phyloP scores from a whole-genome alignment of 2,113 vertebrate species.

The Cyprinodon variegatus region DNA sequence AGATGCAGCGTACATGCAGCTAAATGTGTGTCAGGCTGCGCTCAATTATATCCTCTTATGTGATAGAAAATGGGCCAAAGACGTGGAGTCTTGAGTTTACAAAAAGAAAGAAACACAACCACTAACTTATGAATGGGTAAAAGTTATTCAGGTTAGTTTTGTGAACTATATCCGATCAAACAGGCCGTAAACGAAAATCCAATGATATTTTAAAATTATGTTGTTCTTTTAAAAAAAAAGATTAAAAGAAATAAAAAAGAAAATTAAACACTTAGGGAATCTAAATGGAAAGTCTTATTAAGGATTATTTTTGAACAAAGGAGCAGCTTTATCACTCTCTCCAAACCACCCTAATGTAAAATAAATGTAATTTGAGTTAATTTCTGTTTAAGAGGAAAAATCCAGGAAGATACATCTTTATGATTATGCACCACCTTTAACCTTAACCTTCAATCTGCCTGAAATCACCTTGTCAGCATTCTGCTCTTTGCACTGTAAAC shows the following conservation, averaged over 20 bases:
- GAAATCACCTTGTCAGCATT: slow-evolving; percentile 69
- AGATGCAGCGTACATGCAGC: not conserved
- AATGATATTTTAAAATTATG: not conserved
- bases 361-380: accelerated
- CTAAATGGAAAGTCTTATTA: not conserved
- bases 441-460: slow-evolving; percentile 1
- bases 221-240: too few relatives aligned
- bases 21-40: not conserved
- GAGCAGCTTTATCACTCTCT: not conserved
- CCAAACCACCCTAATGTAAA: not conserved
- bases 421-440: not conserved
- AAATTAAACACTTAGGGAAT: not conserved
- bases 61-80: not conserved
- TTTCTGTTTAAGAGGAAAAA: not conserved
- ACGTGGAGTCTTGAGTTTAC: not conserved
- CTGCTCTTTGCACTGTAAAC: slow-evolving; percentile 66
- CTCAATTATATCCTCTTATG: not conserved
- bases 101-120: not conserved
- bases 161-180: not conserved
- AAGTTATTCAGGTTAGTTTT: not conserved
- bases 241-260: not conserved
- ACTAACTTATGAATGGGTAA: not conserved
- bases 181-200: not conserved
- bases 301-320: not conserved
- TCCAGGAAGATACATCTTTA: not conserved